Percentiles rank a stretch among this genome's conserved stretches.
Conservation (phyloP, 1,140 invertebrate species). For the Pseudomyrmex flavicornis region DNA sequence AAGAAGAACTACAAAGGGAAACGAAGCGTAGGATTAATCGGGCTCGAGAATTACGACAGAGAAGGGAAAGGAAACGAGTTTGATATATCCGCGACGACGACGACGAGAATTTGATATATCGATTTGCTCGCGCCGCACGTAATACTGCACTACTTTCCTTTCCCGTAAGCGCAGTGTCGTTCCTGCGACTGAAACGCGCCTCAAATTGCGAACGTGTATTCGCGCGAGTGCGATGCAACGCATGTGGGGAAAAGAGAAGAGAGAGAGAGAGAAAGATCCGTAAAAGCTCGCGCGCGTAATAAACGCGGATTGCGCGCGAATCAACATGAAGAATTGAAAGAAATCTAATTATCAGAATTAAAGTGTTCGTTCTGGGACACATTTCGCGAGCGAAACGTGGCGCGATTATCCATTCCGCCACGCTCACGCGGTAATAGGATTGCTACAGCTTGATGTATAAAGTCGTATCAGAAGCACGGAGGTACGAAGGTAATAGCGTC, state of each 20-base stretch:
- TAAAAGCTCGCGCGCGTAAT: not conserved
- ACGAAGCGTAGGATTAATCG: constrained; percentile 61
- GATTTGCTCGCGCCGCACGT: no score
- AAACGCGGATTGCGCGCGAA: constrained; percentile 32
- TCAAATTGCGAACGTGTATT: not conserved
- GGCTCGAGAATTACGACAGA: not conserved
- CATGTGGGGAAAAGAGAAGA: not conserved
- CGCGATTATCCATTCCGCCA: constrained; percentile 61
- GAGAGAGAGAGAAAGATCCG: constrained; percentile 16
- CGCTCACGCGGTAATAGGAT: constrained; percentile 64
- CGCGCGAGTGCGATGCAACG: not conserved
- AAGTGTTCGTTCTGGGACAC: constrained; percentile 54
- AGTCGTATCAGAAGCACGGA: constrained; percentile 68
- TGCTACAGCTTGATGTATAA: constrained; percentile 63
- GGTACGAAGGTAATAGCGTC: constrained; percentile 63
- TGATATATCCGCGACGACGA: not conserved
- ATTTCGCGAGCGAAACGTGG: constrained; percentile 22
- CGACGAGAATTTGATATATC: no score
- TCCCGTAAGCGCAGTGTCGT: no score
- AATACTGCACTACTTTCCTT: no score
- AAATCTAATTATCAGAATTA: constrained; percentile 65
- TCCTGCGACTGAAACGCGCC: no score
- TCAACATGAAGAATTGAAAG: constrained; percentile 55
- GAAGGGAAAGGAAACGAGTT: not conserved
- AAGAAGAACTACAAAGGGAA: constrained; percentile 4